phyloP scores from a whole-genome alignment of 1,140 invertebrate genomes.

The Drusus annulatus region DNA sequence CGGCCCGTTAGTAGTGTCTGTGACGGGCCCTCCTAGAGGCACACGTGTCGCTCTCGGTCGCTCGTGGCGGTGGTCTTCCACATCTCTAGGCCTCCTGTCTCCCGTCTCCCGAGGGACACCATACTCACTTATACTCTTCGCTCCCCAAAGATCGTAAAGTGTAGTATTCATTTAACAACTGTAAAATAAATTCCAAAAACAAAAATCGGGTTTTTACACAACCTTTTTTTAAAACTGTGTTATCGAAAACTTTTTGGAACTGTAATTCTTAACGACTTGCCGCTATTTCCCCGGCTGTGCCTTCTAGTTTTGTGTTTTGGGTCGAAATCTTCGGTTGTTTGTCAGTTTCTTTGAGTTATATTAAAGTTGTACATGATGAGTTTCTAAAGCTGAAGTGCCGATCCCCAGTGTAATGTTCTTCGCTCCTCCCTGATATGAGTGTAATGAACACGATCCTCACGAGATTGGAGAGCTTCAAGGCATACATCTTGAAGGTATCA shows the following conservation, averaged over 20 bases:
- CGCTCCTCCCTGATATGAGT: constrained; percentile 33
- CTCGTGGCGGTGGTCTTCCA: not conserved
- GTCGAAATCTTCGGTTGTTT: no score
- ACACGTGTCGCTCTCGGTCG: constrained; percentile 19
- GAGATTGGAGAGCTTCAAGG: constrained; percentile 48
- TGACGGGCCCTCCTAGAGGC: constrained; percentile 33
- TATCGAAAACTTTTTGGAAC: no score
- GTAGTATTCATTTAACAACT: no score
- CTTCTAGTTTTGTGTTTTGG: no score
- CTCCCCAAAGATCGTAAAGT: not conserved
- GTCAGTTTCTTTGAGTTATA: not conserved
- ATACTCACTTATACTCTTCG: not conserved
- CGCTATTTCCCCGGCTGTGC: no score
- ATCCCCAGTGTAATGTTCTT: constrained; percentile 1
- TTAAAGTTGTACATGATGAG: not conserved
- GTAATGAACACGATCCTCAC: constrained; percentile 40
- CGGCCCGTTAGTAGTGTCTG: constrained; percentile 32
- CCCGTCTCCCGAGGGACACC: not conserved
- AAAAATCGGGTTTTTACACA: no score
- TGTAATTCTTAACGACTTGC: no score
- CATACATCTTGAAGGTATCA: constrained; percentile 43
- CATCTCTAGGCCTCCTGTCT: not conserved
- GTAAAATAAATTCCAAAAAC: no score
- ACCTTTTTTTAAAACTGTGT: no score
- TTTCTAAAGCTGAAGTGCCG: not conserved